phyloP scores from a whole-genome alignment of 1,140 invertebrate genomes.

The Lucilia sericata region DNA sequence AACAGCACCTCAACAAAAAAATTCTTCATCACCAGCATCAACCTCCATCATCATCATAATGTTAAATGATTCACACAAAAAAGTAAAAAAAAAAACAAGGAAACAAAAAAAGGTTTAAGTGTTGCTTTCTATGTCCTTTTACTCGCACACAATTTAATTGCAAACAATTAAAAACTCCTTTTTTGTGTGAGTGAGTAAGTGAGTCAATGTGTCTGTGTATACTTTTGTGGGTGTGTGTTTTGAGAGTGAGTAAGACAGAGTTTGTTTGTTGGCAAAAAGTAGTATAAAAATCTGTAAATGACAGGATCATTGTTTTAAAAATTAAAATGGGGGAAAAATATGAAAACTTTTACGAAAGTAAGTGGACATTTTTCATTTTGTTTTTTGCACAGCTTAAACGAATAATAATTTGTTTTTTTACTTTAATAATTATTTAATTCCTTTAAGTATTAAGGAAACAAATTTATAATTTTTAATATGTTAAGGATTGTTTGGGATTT shows the following conservation, averaged over 20 bases:
- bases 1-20: too few relatives aligned
- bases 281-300: slow-evolving; percentile 12
- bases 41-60: not conserved
- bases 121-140: slow-evolving; percentile 36
- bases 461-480: too few relatives aligned
- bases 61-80: not conserved
- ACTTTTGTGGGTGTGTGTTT: not conserved
- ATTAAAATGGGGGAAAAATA: not conserved
- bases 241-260: too few relatives aligned
- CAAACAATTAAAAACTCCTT: slow-evolving; percentile 29
- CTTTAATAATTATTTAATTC: too few relatives aligned
- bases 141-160: slow-evolving; percentile 33
- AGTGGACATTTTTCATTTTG: slow-evolving; percentile 1
- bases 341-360: not conserved
- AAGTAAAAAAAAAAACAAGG: too few relatives aligned
- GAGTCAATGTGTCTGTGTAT: not conserved
- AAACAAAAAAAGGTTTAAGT: slow-evolving; percentile 24
- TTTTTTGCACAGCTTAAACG: too few relatives aligned
- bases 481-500: too few relatives aligned
- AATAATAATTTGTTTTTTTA: too few relatives aligned
- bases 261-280: not conserved
- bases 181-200: not conserved
- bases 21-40: too few relatives aligned
- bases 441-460: too few relatives aligned
- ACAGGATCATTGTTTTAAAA: slow-evolving; percentile 10